phyloP scores from a whole-genome alignment of 2,113 vertebrate genomes.

The Tychaedon coryphoeus region DNA sequence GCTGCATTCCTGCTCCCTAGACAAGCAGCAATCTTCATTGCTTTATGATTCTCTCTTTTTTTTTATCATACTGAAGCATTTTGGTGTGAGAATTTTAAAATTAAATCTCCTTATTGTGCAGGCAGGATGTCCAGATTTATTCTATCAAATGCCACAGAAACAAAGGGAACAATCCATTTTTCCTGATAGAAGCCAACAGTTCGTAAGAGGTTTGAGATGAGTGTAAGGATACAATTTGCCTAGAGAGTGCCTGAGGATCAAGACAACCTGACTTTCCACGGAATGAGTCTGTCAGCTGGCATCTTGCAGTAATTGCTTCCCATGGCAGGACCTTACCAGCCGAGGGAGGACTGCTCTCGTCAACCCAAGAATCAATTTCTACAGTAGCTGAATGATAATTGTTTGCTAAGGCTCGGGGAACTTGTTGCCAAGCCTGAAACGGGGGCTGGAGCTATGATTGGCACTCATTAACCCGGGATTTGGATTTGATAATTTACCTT shows the following conservation, averaged over 20 bases:
- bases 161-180: constrained; percentile 89
- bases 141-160: constrained; percentile 82
- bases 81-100: constrained; percentile 74
- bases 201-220: constrained; percentile 92
- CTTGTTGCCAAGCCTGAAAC: constrained; percentile 85
- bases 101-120: constrained; percentile 80
- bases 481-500: constrained; percentile 65
- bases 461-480: constrained; percentile 87
- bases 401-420: constrained; percentile 83
- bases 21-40: constrained; percentile 65
- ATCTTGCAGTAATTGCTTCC: constrained; percentile 97
- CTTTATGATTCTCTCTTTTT: constrained; percentile 33
- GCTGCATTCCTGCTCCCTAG: constrained; percentile 59
- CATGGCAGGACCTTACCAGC: constrained; percentile 93
- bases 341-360: constrained; percentile 80
- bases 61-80: constrained; percentile 70
- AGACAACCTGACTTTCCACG: constrained; percentile 85
- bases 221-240: constrained; percentile 95
- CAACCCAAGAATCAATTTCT: constrained; percentile 90
- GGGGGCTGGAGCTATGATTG: constrained; percentile 83
- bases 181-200: constrained; percentile 90
- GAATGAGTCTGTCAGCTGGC: constrained; percentile 96
- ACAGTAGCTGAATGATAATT: constrained; percentile 88
- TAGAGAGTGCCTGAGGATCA: constrained; percentile 94
- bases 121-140: constrained; percentile 78